These are phyloP conservation scores for Micrasema longulum DNA, from an alignment of 1,140 invertebrate genomes.

Conservation along the genomic window DNA sequence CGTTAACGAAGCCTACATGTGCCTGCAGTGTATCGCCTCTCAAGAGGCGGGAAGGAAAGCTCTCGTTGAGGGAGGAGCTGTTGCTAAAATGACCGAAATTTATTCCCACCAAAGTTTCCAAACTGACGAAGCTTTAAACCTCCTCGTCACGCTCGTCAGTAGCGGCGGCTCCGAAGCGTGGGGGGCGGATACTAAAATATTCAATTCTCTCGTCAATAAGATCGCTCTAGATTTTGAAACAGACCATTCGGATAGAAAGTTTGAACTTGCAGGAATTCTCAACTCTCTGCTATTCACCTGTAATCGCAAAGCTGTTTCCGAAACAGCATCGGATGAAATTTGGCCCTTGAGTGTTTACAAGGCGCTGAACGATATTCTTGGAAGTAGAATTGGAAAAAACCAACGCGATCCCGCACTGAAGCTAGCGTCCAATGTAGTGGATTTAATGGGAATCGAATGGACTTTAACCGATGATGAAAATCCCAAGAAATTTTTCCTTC, in stretches of 20 bases:
- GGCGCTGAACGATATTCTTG: constrained; percentile 83
- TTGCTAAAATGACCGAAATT: constrained; percentile 85
- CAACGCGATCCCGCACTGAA: constrained; percentile 90
- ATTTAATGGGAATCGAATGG: constrained; percentile 88
- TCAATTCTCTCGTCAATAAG: constrained; percentile 86
- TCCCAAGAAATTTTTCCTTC: constrained; percentile 83
- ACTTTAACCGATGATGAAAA: constrained; percentile 81
- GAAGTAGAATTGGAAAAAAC: constrained; percentile 86
- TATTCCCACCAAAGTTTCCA: constrained; percentile 88
- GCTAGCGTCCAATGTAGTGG: constrained; percentile 82
- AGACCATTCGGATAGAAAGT: constrained; percentile 88
- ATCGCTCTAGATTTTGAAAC: constrained; percentile 88
- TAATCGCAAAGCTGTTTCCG: constrained; percentile 72
- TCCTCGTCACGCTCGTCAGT: constrained; percentile 79
- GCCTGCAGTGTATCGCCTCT: constrained; percentile 81
- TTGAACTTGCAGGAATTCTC: constrained; percentile 83
- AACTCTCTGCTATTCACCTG: constrained; percentile 81
- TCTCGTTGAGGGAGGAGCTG: constrained; percentile 79
- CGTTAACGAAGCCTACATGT: constrained; percentile 89
- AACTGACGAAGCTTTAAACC: constrained; percentile 85
- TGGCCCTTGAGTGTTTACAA: constrained; percentile 85
- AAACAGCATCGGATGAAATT: constrained; percentile 74
- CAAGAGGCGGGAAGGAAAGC: constrained; percentile 80
- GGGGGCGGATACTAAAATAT: constrained; percentile 78
- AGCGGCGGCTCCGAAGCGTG: constrained; percentile 79